phyloP scores from a whole-genome alignment of 2,888 invertebrate species.

The Orchestes rusci region DNA sequence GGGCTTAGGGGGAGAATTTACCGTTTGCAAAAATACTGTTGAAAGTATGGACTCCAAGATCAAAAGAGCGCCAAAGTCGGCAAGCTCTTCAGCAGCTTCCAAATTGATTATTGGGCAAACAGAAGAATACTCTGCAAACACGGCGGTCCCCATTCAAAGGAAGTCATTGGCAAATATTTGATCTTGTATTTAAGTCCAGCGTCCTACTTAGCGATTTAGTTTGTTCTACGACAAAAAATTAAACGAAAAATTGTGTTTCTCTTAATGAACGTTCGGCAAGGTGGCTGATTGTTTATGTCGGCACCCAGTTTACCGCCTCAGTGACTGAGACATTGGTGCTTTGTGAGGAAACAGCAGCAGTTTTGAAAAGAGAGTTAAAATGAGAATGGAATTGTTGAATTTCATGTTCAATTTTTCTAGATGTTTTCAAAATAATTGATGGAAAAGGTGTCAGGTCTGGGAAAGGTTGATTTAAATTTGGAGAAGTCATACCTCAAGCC shows the following conservation, averaged over 20 bases:
- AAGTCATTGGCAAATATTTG: conserved; percentile 38
- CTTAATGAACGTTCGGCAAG: conserved; percentile 23
- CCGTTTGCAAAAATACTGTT: too few species aligned
- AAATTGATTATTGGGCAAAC: conserved; percentile 38
- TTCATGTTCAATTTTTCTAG: too few species aligned
- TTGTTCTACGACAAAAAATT: conserved; percentile 35
- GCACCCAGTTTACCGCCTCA: conserved; percentile 10
- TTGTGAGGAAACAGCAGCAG: too few species aligned
- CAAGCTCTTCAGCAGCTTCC: conserved; percentile 29
- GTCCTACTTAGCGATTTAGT: conserved; percentile 36
- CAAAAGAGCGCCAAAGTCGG: conserved; percentile 25
- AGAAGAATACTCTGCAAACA: conserved; percentile 26
- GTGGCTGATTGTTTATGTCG: conserved; percentile 18
- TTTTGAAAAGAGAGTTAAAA: too few species aligned
- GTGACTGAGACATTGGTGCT: too few species aligned
- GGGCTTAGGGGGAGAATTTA: too few species aligned
- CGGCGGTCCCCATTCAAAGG: conserved; percentile 36
- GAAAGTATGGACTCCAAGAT: too few species aligned
- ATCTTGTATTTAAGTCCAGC: conserved; percentile 39
- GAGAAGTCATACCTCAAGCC: too few species aligned
- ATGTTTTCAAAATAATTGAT: too few species aligned
- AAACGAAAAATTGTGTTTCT: conserved; percentile 36
- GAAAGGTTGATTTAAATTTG: too few species aligned
- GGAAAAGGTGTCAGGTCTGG: too few species aligned
- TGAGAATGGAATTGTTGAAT: too few species aligned